Evolutionary conservation across 1,140 invertebrate genomes (phyloP), one percentile per base, ranked within the genome.

Genomic region (Ganaspis sp.): DNA sequence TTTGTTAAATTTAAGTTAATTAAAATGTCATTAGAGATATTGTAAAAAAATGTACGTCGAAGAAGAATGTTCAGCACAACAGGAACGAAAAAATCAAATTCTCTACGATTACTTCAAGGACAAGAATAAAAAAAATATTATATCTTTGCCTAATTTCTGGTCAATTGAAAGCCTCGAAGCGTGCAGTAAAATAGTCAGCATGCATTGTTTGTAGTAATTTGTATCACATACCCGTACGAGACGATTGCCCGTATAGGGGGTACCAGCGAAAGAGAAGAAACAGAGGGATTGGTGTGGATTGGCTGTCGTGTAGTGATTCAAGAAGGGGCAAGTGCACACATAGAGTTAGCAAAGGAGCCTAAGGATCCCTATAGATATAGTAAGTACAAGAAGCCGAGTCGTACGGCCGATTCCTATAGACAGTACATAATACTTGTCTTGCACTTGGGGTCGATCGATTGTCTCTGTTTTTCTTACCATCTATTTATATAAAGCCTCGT

Each of bases 131-230:
- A n/a, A n/a, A n/a, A 3, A 15, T 49, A 6, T 17, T 15, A 49
- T n/a, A 49, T 17, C 15, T 49, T n/a, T 17, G 6, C 17, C 45
- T 17, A 49, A 49, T n/a, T 5, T 34, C 29, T 34, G 11, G 17
- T 49, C 15, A 6, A 6, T 54, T 54, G 17, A 9, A 54, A 21
- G 4, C 11, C 17, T 54, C 17, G 49, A 54, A 6, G 17, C 49
- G 19, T 23, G 19, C 49, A 54, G 49, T 19, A 23, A 9, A 54
- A 54, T 17, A 17, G 2, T 49, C 15, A 15, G 75, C 77, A 81
- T 81, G 79, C 76, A 83, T 81, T 81, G 82, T 81, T 83, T 81
- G 82, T 83, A 71, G 78, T 81, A 83, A 81, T 83, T 81, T 83
- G 82, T 83, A 81, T 81, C 74, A 74, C 69, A 75, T 73, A 83